A percentile compares a stretch with the other conserved stretches of the same genome.
phyloP scores from a whole-genome alignment of 2,113 vertebrate species.

The Grammomys surdaster region DNA sequence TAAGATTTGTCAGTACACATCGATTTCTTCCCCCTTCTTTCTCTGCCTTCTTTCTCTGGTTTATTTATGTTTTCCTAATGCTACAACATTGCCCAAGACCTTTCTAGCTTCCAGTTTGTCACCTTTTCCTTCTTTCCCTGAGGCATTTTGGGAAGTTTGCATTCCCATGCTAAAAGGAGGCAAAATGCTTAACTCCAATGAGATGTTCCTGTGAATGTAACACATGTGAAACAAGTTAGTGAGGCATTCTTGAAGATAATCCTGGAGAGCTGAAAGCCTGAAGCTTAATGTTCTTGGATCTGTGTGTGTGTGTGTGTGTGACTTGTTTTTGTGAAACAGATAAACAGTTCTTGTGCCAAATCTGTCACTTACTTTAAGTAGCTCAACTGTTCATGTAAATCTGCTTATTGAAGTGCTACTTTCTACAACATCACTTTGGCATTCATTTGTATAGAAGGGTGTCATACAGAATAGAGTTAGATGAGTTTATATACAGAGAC shows the following conservation, averaged over 20 bases:
- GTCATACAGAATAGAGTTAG: background rate
- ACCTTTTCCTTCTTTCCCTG: background rate
- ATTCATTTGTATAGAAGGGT: background rate
- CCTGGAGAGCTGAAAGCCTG: background rate
- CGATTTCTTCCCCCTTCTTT: background rate
- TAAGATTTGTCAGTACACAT: background rate
- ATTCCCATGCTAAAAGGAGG: background rate
- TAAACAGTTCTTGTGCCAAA: constrained; percentile 36
- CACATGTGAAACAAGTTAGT: background rate
- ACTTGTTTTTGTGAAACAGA: constrained; percentile 6
- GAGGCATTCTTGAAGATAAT: background rate
- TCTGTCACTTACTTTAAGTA: constrained; percentile 1
- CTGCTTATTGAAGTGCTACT: background rate
- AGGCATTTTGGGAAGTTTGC: background rate
- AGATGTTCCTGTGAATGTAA: background rate
- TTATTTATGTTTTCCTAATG: background rate
- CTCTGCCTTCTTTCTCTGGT: background rate
- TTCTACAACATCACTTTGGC: background rate
- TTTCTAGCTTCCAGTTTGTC: background rate
- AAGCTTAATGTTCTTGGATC: background rate
- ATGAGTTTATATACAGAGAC: background rate
- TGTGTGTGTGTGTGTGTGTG: background rate
- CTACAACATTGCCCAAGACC: background rate
- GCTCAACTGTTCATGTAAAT: constrained; percentile 3
- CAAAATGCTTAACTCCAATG: background rate